A percentile compares a stretch with the other conserved stretches of the same genome.
These are phyloP conservation scores for Pedionomus torquatus DNA, from an alignment of 2,113 vertebrate species.

Conservation along the genomic window DNA sequence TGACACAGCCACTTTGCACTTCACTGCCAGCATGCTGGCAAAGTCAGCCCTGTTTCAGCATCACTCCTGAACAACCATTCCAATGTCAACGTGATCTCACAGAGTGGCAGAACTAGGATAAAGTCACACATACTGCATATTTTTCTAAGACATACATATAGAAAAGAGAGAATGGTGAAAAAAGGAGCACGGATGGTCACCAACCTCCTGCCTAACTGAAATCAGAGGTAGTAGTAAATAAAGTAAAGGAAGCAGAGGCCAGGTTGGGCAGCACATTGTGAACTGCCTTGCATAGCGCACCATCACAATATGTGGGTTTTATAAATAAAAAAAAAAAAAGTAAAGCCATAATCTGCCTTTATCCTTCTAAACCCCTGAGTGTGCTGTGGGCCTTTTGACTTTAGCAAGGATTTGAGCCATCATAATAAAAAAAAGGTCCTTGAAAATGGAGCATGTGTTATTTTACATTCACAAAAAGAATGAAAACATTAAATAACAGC, in stretches of 20 bases:
- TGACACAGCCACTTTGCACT: neutral
- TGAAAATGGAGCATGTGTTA: neutral
- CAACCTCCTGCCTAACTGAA: neutral
- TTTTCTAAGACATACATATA: neutral
- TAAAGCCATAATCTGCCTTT: neutral
- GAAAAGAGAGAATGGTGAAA: neutral
- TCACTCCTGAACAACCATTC: neutral
- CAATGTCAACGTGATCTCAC: neutral
- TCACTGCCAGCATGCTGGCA: neutral
- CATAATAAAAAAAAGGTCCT: neutral
- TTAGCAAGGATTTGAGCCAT: neutral
- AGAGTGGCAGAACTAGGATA: neutral
- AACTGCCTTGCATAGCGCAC: neutral
- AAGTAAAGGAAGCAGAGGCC: neutral
- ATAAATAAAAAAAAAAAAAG: neutral
- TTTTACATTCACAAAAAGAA: neutral
- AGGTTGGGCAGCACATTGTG: neutral
- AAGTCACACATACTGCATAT: neutral
- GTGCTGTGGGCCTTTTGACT: neutral
- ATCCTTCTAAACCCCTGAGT: neutral
- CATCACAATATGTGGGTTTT: too few relatives aligned
- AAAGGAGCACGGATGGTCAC: neutral
- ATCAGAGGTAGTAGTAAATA: neutral
- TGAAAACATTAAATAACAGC: neutral
- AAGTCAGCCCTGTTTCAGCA: neutral